Percentiles rank a stretch among this genome's conserved stretches.
These are phyloP conservation scores for Cavia porcellus DNA, from an alignment of 2,113 vertebrate genomes.

Conservation along the genomic window DNA sequence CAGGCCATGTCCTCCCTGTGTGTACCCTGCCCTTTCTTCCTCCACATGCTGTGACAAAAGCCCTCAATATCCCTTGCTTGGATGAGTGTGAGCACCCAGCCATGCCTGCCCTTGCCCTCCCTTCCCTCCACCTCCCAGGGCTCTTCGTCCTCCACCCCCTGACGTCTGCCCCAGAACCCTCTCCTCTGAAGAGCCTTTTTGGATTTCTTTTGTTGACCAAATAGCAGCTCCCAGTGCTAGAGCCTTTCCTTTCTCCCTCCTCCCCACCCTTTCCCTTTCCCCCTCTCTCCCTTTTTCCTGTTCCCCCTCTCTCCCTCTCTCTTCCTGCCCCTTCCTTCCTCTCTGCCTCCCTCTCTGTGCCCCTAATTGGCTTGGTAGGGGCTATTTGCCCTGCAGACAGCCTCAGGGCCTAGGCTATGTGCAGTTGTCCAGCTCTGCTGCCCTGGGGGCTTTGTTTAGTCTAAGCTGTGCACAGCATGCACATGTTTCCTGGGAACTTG, in stretches of 20 bases:
- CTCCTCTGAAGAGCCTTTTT: slow-evolving; percentile 2
- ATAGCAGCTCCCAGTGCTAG: background rate
- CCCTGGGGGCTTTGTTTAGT: fast-evolving
- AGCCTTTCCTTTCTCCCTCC: background rate
- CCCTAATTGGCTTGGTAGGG: background rate
- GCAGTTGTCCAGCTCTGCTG: background rate
- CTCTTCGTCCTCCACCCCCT: background rate
- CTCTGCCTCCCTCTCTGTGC: background rate
- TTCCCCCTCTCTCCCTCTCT: background rate
- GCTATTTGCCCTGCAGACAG: background rate
- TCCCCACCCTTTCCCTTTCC: background rate
- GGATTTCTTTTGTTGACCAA: background rate
- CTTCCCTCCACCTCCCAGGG: background rate
- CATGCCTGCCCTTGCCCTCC: background rate
- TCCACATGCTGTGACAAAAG: background rate
- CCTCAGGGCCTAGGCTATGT: background rate
- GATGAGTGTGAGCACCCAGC: background rate
- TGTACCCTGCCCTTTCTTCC: background rate
- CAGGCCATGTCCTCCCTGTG: background rate
- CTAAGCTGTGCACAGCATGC: fast-evolving
- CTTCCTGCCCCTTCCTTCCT: background rate
- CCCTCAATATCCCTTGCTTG: background rate
- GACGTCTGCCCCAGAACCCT: background rate
- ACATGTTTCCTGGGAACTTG: background rate
- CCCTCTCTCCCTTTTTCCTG: background rate